These are phyloP conservation scores for Tinamus guttatus DNA, from an alignment of 2,113 vertebrate genomes.

Conservation along the genomic window DNA sequence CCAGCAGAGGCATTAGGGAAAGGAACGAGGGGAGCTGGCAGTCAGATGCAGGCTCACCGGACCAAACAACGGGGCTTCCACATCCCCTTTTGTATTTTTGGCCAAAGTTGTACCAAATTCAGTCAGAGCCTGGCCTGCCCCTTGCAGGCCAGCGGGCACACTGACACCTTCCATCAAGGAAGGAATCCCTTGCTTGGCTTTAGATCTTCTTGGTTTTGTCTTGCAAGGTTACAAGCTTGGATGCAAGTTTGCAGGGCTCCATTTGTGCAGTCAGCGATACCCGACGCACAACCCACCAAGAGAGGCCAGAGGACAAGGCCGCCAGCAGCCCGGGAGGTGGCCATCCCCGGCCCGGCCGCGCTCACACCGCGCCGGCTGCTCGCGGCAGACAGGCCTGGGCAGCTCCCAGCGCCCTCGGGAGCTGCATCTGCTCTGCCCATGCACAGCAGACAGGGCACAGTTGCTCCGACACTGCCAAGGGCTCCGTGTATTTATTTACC, in stretches of 20 bases:
- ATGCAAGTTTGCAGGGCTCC: not conserved
- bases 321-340: not conserved
- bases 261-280: accelerated
- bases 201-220: not conserved
- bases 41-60: not conserved
- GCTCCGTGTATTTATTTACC: not conserved
- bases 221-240: not conserved
- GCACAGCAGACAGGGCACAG: not conserved
- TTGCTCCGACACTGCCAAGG: not conserved
- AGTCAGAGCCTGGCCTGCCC: accelerated
- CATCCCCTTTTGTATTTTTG: not conserved
- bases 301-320: accelerated
- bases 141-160: not conserved
- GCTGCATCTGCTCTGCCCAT: accelerated
- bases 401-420: accelerated
- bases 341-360: accelerated
- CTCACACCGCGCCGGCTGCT: accelerated
- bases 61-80: not conserved
- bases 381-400: not conserved
- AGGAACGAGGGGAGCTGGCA: not conserved
- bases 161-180: not conserved
- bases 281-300: not conserved
- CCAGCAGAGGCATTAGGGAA: not conserved
- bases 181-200: not conserved
- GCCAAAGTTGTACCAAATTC: not conserved